Conservation (phyloP, 1,140 invertebrate species). For the Papilio polytes region DNA sequence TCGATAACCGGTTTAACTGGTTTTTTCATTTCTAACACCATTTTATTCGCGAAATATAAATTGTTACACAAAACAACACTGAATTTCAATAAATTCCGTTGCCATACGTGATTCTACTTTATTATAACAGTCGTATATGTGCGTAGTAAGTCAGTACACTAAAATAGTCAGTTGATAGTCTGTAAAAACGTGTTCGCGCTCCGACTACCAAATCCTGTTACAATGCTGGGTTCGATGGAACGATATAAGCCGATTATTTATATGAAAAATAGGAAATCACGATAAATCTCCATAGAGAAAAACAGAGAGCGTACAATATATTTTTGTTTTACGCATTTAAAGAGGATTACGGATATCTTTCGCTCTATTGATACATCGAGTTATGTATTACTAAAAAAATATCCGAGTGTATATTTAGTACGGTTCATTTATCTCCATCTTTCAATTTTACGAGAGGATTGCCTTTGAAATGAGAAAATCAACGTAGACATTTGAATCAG, state of each 20-base stretch:
- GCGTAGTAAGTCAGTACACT: slow-evolving; percentile 17
- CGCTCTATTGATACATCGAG: slow-evolving; percentile 24
- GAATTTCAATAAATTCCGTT: slow-evolving; percentile 13
- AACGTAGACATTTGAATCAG: slow-evolving; percentile 59
- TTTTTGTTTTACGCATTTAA: slow-evolving; percentile 31
- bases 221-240: slow-evolving; percentile 71
- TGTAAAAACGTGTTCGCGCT: slow-evolving; percentile 71
- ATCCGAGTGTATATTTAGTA: slow-evolving; percentile 40
- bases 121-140: background rate
- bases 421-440: slow-evolving; percentile 49
- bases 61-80: background rate
- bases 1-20: slow-evolving; percentile 52
- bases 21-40: slow-evolving; percentile 41
- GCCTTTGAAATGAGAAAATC: slow-evolving; percentile 63
- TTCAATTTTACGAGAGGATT: slow-evolving; percentile 52
- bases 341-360: slow-evolving; percentile 33
- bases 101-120: background rate
- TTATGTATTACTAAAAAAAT: slow-evolving; percentile 32
- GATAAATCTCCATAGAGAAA: slow-evolving; percentile 41
- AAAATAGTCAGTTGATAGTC: slow-evolving; percentile 64
- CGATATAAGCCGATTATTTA: slow-evolving; percentile 76
- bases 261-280: slow-evolving; percentile 59
- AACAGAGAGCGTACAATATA: slow-evolving; percentile 30
- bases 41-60: slow-evolving; percentile 4
- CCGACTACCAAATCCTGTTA: slow-evolving; percentile 76